These are phyloP conservation scores for Umimayanthus kanabou DNA, from an alignment of 92 coral and sea anemone species.

Conservation along the genomic window DNA sequence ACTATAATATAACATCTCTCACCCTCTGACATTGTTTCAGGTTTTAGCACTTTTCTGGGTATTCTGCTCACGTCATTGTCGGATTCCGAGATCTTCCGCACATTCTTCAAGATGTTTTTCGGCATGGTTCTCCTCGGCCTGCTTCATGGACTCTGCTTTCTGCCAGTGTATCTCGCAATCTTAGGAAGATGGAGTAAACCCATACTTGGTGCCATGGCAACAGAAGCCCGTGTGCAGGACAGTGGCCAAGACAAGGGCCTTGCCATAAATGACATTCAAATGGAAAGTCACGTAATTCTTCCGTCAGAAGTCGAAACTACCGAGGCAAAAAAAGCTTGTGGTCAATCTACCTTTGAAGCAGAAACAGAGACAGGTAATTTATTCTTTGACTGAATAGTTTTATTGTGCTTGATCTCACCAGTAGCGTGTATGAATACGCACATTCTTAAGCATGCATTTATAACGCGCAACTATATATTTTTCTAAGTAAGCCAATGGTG, in stretches of 20 bases:
- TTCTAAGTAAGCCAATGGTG: no score
- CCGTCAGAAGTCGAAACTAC: not conserved
- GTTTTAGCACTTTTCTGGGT: slow-evolving; percentile 52
- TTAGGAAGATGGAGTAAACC: slow-evolving; percentile 31
- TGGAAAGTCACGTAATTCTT: not conserved
- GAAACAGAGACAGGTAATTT: not conserved
- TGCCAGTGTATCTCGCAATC: slow-evolving; percentile 39
- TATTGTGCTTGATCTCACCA: not conserved
- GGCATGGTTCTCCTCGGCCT: slow-evolving; percentile 58
- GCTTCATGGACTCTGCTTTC: slow-evolving; percentile 58
- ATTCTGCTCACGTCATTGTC: slow-evolving; percentile 53
- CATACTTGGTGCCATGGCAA: not conserved
- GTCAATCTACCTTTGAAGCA: not conserved
- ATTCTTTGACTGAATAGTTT: not conserved
- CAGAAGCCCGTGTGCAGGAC: not conserved
- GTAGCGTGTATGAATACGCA: no score
- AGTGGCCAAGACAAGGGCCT: not conserved
- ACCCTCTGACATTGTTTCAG: slow-evolving; percentile 7
- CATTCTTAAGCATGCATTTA: no score
- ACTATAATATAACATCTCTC: not conserved
- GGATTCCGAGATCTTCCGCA: slow-evolving; percentile 53
- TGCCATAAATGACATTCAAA: not conserved
- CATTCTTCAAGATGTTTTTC: slow-evolving; percentile 72
- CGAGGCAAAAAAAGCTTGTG: not conserved
- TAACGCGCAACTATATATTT: no score